Evolutionary conservation across 2,888 invertebrate species (phyloP).

Genomic region (Yponomeuta cagnagella): DNA sequence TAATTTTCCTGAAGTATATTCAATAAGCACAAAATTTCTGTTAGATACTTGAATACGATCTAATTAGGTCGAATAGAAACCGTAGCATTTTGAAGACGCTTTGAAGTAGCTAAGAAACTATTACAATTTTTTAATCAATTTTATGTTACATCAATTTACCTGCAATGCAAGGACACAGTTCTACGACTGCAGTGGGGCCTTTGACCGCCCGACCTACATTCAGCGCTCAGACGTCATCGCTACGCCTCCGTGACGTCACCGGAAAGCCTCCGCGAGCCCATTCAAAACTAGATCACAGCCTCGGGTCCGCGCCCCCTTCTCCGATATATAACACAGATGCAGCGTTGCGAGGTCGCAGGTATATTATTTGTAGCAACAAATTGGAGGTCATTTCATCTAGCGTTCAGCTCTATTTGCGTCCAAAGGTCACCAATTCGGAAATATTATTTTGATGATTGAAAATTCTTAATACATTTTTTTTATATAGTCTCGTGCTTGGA

Average conservation of each 20-base stretch:
- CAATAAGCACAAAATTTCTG: too few relatives aligned
- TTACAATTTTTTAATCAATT: not conserved
- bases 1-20: too few relatives aligned
- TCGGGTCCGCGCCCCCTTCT: conserved; percentile 35
- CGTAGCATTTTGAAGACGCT: too few relatives aligned
- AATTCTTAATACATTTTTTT: too few relatives aligned
- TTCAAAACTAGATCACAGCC: conserved; percentile 71
- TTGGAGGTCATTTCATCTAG: conserved; percentile 50
- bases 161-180: conserved; percentile 22
- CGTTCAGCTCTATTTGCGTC: not conserved
- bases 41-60: too few relatives aligned
- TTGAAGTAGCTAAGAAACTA: too few relatives aligned
- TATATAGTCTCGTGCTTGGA: too few relatives aligned
- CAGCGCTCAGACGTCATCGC: conserved; percentile 58
- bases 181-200: conserved; percentile 59
- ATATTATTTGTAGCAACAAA: conserved; percentile 28
- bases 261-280: conserved; percentile 58
- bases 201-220: conserved; percentile 65
- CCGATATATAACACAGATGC: conserved; percentile 21
- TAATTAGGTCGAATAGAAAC: too few relatives aligned
- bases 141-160: conserved; percentile 24
- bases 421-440: not conserved
- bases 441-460: too few relatives aligned
- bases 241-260: conserved; percentile 69
- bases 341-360: conserved; percentile 35